Base-by-base conservation (phyloP, 1,140 invertebrate species). In the Stratiolaelaps scimitus region DNA sequence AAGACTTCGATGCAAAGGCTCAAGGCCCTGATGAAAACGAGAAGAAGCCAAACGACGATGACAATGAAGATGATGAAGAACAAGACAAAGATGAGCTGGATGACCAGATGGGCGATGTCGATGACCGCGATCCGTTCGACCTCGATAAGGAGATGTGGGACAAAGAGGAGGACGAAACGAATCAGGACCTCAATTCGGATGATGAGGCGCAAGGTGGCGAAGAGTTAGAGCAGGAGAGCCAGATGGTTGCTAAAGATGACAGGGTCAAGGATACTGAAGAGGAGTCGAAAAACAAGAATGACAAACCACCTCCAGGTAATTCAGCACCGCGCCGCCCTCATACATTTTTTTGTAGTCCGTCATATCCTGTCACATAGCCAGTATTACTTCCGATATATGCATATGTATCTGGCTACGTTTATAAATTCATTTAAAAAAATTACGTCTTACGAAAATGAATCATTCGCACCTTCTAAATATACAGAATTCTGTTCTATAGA, bases 1-100 rank as follows among this genome's bases (percentile, higher is more conserved):
- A 94, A 67, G 85, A 95, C 75, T 92, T 94, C 77, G 89, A 89
- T 64, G 85, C 84, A 5, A 84, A 89, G 72, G 75, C 84, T 53
- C 85, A 92, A 74, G 89, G 94, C 76, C 74, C 88, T 20, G 87
- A 92, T 19, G 79, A 83, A 64, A 79, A 83, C 75, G 79, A 85
- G 43, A 81, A 83, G 15, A 81, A 85, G 65, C 78, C 84, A 43
- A 69, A 73, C 43, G 72, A 73, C 47, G 78, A 81, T 30, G 77
- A 82, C 1, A 80, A 83, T 68, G 80, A 82, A n/a, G 79, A 83
- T 65, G 80, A 85, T 1, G 78, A 83, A 17, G 76, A 80, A 19
- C 81, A 87, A 53, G 81, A 87, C 15, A 84, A 94, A 7, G 66
- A 70, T 40, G 30, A 71, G 17, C 44, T 71, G 6, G 69, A 70